Percentiles rank a stretch among this genome's conserved stretches.
Conservation (phyloP, 2,113 vertebrate genomes). For the Mirza zaza region DNA sequence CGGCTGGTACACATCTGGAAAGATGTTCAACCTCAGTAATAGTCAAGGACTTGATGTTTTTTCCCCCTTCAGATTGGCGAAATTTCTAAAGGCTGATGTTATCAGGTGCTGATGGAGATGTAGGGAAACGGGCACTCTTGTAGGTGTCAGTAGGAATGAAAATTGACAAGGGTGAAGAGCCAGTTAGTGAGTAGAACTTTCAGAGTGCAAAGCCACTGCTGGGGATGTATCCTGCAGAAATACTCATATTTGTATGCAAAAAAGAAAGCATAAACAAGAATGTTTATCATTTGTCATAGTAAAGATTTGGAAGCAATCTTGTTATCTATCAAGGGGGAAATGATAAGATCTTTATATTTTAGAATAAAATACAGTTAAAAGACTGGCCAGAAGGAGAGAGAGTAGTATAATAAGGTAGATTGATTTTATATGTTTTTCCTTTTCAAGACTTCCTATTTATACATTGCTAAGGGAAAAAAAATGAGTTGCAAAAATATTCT, state of each 20-base stretch:
- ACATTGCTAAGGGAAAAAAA: neutral
- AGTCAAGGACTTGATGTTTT: neutral
- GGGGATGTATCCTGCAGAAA: neutral
- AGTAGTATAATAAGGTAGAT: neutral
- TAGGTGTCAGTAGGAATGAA: neutral
- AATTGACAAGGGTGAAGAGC: neutral
- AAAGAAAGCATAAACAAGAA: neutral
- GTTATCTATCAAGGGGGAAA: neutral
- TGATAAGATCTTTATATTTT: neutral
- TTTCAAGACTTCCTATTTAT: neutral
- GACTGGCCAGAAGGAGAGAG: neutral
- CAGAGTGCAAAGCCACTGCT: neutral
- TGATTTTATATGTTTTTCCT: neutral
- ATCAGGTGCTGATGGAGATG: neutral
- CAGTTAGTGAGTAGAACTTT: neutral
- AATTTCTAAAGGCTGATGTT: neutral
- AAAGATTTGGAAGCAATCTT: neutral
- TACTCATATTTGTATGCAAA: neutral
- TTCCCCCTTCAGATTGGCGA: neutral
- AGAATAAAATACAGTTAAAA: slow-evolving; percentile 18
- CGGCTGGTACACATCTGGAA: neutral
- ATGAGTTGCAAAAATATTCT: neutral
- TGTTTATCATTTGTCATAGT: neutral
- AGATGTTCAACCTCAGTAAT: neutral
- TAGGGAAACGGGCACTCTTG: neutral